Evolutionary conservation across 2,797 vertebrate genomes (phyloP).

Genomic region (Rhinoraja longicauda): DNA sequence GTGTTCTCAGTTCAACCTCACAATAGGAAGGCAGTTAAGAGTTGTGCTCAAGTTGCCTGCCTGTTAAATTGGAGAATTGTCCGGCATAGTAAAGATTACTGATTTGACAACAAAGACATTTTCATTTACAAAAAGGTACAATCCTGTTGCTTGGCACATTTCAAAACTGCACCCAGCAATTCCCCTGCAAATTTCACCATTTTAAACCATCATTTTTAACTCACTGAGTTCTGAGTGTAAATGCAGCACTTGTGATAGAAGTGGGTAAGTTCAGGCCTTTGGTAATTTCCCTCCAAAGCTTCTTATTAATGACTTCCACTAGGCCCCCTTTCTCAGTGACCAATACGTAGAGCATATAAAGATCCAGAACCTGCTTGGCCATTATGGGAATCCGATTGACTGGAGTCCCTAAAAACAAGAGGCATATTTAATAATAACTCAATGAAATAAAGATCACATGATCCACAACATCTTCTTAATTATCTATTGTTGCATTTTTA

Average conservation of each 20-base stretch:
- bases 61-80: background rate
- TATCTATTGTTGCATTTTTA: background rate
- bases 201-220: slow-evolving; percentile 46
- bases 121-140: background rate
- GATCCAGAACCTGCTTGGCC: slow-evolving; percentile 95
- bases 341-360: slow-evolving; percentile 90
- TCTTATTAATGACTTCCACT: slow-evolving; percentile 98
- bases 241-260: slow-evolving; percentile 96
- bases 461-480: background rate
- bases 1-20: background rate
- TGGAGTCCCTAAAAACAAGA: slow-evolving; percentile 70
- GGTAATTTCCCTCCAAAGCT: slow-evolving; percentile 95
- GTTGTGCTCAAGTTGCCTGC: background rate
- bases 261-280: slow-evolving; percentile 94
- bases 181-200: background rate
- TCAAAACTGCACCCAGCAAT: background rate
- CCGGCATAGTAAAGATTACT: background rate
- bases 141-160: background rate
- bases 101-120: background rate
- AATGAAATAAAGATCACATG: background rate
- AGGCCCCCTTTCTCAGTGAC: slow-evolving; percentile 95
- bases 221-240: slow-evolving; percentile 94
- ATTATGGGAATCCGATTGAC: slow-evolving; percentile 97
- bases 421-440: slow-evolving; percentile 18
- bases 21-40: background rate